Conservation (phyloP, 2,797 vertebrate species). For the Potorous gilbertii region DNA sequence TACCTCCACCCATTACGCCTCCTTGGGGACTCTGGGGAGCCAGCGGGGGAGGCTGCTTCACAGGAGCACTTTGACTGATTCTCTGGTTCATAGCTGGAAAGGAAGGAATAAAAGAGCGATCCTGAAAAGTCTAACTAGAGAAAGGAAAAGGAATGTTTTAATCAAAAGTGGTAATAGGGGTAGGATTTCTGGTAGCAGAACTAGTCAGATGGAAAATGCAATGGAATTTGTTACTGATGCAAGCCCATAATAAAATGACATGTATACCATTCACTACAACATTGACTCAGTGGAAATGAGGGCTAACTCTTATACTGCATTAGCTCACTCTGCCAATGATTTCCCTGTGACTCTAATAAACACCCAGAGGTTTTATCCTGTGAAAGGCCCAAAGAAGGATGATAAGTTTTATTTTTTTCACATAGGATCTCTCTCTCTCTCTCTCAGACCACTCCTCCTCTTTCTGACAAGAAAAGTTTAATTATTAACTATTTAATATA, state of each 20-base stretch:
- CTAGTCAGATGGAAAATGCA: not conserved
- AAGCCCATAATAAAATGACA: not conserved
- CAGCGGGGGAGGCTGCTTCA: slow-evolving; percentile 91
- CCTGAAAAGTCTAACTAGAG: slow-evolving; percentile 46
- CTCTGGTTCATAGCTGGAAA: slow-evolving; percentile 94
- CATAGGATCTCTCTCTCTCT: not conserved
- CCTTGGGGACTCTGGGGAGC: slow-evolving; percentile 91
- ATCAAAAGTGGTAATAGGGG: not conserved
- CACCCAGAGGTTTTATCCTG: not conserved
- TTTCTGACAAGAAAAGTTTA: not conserved
- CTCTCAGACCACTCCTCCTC: too few species aligned
- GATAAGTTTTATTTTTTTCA: not conserved
- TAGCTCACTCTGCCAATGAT: too few species aligned
- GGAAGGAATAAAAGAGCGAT: slow-evolving; percentile 59
- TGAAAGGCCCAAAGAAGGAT: not conserved
- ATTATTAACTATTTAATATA: not conserved
- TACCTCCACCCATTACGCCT: slow-evolving; percentile 87
- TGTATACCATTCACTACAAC: not conserved
- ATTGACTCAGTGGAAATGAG: not conserved
- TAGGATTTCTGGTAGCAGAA: not conserved
- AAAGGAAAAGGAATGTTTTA: not conserved
- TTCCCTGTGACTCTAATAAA: not conserved
- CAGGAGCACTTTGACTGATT: slow-evolving; percentile 95
- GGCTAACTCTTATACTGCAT: not conserved
- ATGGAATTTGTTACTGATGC: not conserved